Base-by-base conservation (phyloP, 2,888 invertebrate species). In the Drosophila helvetica region DNA sequence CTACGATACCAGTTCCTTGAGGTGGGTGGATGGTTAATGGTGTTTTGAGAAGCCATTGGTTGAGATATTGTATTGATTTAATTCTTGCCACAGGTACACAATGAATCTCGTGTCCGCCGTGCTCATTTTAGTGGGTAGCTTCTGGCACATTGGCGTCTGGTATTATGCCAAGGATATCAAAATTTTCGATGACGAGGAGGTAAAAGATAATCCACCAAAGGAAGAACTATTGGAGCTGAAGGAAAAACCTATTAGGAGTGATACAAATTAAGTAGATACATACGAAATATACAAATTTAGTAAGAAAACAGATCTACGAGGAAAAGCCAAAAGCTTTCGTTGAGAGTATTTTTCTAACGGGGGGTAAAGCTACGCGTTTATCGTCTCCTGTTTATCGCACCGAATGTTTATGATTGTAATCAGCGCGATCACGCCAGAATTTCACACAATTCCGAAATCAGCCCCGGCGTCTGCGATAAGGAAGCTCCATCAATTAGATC, bases 141-240 rank as follows among this genome's bases (percentile, higher is more conserved):
- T 94, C 15, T 94, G 94, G 77, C 95, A 95, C 82, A 88, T 93
- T 22, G 93, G 93, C n/a, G 94, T 95, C 4, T 95, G 94, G 94
- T 94, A 94, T 89, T 93, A 93, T 84, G 94, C 94, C 0, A 94
- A 94, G 85, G 93, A 94, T 79, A 91, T 95, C 27, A 93, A 94
- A 89, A 94, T 95, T 74, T 95, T 94, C 82, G 95, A 95, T 79
- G 75, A 72, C 4, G 75, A 72, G 18, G 59, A 65, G 17, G 18
- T 43, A 7, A 3, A 9, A 0, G 19, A 38, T 0, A 43, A 17
- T 7, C n/a, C 1, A 7, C 48, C 19, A 9, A 33, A 58, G 3
- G 27, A 9, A 4, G 46, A 61, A n/a, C 17, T 10, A 18, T 15
- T 57, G 3, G 52, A 74, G 15, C 45, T 74, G 1, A 62, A 60